Evolutionary conservation across 2,113 vertebrate species (phyloP).

Genomic region (Protomyctophum bolini): DNA sequence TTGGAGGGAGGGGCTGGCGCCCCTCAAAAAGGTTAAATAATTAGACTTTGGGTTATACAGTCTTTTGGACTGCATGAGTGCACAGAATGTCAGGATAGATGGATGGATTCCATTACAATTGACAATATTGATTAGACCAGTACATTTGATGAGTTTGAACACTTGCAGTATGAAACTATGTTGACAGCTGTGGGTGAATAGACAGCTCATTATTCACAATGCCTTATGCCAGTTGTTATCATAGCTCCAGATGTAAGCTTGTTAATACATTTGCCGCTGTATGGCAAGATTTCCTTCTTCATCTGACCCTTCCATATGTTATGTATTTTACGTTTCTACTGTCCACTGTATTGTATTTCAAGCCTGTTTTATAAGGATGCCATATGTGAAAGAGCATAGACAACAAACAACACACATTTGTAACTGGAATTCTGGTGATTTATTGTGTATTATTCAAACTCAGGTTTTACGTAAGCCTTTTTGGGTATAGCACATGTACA

Average conservation of each 20-base stretch:
- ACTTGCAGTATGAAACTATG: constrained; percentile 50
- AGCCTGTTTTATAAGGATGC: constrained; percentile 28
- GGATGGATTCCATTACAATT: constrained; percentile 60
- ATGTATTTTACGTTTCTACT: constrained; percentile 53
- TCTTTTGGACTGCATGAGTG: no score
- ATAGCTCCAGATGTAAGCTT: constrained; percentile 66
- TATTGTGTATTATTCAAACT: not conserved
- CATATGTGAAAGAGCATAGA: constrained; percentile 2
- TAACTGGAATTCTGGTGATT: not conserved
- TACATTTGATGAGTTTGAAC: constrained; percentile 66
- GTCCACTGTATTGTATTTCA: constrained; percentile 55
- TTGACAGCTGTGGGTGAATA: constrained; percentile 64
- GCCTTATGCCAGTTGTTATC: constrained; percentile 71
- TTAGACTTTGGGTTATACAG: no score
- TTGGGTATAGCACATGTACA: no score
- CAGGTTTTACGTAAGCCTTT: no score
- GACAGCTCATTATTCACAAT: constrained; percentile 74
- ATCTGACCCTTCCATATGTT: constrained; percentile 71
- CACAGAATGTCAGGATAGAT: no score
- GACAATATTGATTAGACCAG: constrained; percentile 60
- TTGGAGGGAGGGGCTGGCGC: not conserved
- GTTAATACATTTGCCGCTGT: constrained; percentile 62
- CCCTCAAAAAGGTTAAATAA: no score
- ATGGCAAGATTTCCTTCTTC: constrained; percentile 63
- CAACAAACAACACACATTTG: not conserved